A percentile compares a stretch with the other conserved stretches of the same genome.
These are phyloP conservation scores for Oligia strigilis DNA, from an alignment of 2,888 invertebrate species.

Conservation along the genomic window DNA sequence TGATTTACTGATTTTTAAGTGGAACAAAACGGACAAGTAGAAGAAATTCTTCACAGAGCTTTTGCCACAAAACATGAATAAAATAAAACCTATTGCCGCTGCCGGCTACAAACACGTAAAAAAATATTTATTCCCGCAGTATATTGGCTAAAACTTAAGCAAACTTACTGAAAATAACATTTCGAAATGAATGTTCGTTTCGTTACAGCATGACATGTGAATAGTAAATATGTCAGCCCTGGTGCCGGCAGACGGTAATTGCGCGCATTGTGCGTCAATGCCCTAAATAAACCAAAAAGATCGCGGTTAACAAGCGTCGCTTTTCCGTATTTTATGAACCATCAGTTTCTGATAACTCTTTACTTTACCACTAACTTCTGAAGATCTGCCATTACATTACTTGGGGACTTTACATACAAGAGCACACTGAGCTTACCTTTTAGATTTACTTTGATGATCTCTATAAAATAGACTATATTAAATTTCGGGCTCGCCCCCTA, in stretches of 20 bases:
- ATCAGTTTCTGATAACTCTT: constrained; percentile 36
- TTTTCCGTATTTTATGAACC: constrained; percentile 62
- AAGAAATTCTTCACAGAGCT: not conserved
- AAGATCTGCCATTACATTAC: not conserved
- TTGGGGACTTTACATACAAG: constrained; percentile 6
- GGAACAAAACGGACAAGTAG: not conserved
- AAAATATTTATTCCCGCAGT: not conserved
- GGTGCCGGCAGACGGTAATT: constrained; percentile 59
- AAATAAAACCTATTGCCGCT: not conserved
- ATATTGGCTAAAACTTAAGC: not conserved
- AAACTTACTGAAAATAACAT: constrained; percentile 29
- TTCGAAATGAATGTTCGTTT: constrained; percentile 17
- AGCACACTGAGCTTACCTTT: not conserved
- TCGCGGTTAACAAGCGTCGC: constrained; percentile 55
- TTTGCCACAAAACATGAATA: not conserved
- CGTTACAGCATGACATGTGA: constrained; percentile 22
- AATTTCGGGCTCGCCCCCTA: not conserved
- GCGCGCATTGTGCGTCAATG: constrained; percentile 77
- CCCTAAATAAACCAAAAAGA: constrained; percentile 72
- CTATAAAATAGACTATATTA: not conserved
- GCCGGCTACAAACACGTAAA: not conserved
- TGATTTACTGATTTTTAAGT: not conserved
- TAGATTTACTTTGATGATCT: not conserved
- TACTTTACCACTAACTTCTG: not conserved
- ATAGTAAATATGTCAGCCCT: constrained; percentile 53